These are phyloP conservation scores for Calycopis cecrops DNA, from an alignment of 1,140 invertebrate genomes.

Conservation along the genomic window DNA sequence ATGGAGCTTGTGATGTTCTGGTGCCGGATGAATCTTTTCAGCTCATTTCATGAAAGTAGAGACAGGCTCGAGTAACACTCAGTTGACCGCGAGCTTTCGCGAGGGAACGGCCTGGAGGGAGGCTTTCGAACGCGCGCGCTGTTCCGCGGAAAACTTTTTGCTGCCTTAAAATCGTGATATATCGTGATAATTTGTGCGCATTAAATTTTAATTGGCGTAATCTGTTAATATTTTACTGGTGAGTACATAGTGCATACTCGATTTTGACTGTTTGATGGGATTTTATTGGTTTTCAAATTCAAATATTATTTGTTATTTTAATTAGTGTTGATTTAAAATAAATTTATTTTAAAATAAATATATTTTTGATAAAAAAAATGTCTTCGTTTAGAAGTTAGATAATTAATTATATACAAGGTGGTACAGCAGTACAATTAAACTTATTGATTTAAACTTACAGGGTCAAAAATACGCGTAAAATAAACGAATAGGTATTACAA, in stretches of 20 bases:
- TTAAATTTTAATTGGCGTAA: background rate
- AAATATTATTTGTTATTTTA: background rate
- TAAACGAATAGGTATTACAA: no score
- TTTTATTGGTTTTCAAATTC: background rate
- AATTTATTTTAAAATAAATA: background rate
- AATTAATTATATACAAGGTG: no score
- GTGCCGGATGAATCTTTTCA: constrained; percentile 37
- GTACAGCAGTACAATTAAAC: no score
- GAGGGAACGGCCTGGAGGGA: constrained; percentile 35
- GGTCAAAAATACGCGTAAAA: no score
- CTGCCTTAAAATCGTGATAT: constrained; percentile 9
- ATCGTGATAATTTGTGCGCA: constrained; percentile 7
- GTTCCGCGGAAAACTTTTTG: constrained; percentile 55
- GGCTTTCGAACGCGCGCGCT: constrained; percentile 9
- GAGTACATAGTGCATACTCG: constrained; percentile 1
- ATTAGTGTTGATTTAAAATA: background rate
- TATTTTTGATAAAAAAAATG: background rate
- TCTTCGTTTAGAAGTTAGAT: no score
- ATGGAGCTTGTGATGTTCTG: constrained; percentile 34
- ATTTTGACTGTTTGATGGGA: background rate
- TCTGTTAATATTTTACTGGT: constrained; percentile 11
- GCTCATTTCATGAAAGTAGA: constrained; percentile 69
- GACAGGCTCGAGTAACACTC: constrained; percentile 50
- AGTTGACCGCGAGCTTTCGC: constrained; percentile 68
- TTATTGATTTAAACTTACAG: no score